Conservation (phyloP, 1,140 invertebrate genomes). For the Drosophila ironensis region DNA sequence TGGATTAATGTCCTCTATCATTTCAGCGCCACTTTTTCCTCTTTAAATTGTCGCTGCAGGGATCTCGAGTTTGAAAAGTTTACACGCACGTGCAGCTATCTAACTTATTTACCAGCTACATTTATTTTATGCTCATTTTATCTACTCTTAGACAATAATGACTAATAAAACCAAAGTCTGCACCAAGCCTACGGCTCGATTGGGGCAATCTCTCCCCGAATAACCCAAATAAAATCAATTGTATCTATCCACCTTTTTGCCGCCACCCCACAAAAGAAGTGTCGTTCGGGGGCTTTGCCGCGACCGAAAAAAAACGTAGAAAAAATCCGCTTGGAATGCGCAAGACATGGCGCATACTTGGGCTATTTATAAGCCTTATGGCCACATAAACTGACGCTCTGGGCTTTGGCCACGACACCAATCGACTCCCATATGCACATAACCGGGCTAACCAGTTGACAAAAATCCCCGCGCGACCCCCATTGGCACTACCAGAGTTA, state of each 20-base stretch:
- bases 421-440: slow-evolving; percentile 72
- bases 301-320: slow-evolving; percentile 17
- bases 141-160: not conserved
- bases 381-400: slow-evolving; percentile 54
- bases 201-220: not conserved
- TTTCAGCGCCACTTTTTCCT: not conserved
- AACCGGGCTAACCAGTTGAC: slow-evolving; percentile 58
- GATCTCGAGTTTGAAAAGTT: not conserved
- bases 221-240: slow-evolving; percentile 41
- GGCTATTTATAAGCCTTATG: slow-evolving; percentile 58
- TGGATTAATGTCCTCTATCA: slow-evolving; percentile 19
- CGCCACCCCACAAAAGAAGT: not conserved
- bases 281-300: not conserved
- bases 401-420: slow-evolving; percentile 59
- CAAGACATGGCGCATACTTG: slow-evolving; percentile 44
- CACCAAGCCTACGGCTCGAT: not conserved
- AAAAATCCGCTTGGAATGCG: slow-evolving; percentile 48
- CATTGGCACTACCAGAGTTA: not conserved
- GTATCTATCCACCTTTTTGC: slow-evolving; percentile 9
- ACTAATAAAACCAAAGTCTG: slow-evolving; percentile 2
- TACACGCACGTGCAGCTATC: not conserved
- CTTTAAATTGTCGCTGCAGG: not conserved
- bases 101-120: not conserved
- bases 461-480: slow-evolving; percentile 25
- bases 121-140: not conserved